A percentile compares a stretch with the other conserved stretches of the same genome.
phyloP scores from a whole-genome alignment of 30 jellyfish, hydroid and myxozoan species.

The Aurelia sp. region DNA sequence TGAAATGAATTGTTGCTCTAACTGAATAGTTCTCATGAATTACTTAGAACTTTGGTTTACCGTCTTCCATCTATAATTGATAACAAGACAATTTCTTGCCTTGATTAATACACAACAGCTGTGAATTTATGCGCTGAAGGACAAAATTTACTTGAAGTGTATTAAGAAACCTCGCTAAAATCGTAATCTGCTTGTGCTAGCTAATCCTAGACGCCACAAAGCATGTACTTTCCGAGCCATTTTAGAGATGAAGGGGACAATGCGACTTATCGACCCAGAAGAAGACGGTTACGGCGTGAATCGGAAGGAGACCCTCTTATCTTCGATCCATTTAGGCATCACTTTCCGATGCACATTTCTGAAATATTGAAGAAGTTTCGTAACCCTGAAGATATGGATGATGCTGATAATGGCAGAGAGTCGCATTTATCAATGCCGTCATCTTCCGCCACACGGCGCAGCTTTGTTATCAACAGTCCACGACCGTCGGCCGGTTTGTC shows the following conservation, averaged over 20 bases:
- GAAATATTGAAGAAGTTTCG: conserved; percentile 58
- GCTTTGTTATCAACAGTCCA: conserved; percentile 59
- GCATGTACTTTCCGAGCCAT: conserved; percentile 15
- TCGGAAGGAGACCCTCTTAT: conserved; percentile 24
- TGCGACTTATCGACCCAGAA: conserved; percentile 7
- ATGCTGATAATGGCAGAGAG: conserved; percentile 51
- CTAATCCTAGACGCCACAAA: conserved; percentile 39
- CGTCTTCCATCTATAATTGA: conserved; percentile 9
- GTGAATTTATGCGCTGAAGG: neutral
- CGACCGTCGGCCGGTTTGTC: conserved; percentile 53
- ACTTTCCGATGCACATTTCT: conserved; percentile 65
- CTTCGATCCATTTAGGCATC: conserved; percentile 50
- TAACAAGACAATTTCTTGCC: neutral
- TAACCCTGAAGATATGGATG: conserved; percentile 41
- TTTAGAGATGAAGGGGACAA: conserved; percentile 10
- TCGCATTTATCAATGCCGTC: conserved; percentile 65
- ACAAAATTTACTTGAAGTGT: neutral
- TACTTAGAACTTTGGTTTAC: neutral
- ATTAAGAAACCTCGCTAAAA: neutral
- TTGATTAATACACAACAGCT: conserved; percentile 23
- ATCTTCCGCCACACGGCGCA: conserved; percentile 58
- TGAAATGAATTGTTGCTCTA: neutral
- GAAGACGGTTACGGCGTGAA: neutral
- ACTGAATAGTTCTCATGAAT: neutral
- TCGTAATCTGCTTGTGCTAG: neutral